Percentiles rank a stretch among this genome's conserved stretches.
Evolutionary conservation across 2,888 invertebrate species (phyloP).

Genomic region (Cynaeus angustus): DNA sequence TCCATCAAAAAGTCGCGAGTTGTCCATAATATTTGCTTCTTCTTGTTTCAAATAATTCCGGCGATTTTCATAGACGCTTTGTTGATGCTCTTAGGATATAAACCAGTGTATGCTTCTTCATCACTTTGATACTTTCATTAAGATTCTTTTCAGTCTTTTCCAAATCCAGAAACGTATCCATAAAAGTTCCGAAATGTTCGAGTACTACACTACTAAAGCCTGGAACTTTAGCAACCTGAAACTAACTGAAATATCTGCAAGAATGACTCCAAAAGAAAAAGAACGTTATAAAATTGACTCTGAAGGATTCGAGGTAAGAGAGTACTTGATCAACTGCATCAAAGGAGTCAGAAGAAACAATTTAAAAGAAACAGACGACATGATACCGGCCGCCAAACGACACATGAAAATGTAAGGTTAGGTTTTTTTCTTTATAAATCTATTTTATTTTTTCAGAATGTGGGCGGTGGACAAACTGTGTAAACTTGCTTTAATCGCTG

Average conservation of each 20-base stretch:
- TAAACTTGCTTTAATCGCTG: conserved; percentile 79
- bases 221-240: conserved; percentile 89
- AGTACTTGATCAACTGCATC: conserved; percentile 88
- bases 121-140: neutral
- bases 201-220: conserved; percentile 92
- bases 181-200: conserved; percentile 90
- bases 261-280: conserved; percentile 79
- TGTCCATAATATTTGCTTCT: conserved; percentile 85
- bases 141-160: conserved; percentile 77
- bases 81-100: conserved; percentile 86
- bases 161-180: conserved; percentile 87
- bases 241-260: conserved; percentile 73
- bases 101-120: conserved; percentile 83
- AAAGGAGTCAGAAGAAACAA: conserved; percentile 85
- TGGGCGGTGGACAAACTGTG: conserved; percentile 82
- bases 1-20: conserved; percentile 87
- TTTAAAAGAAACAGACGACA: conserved; percentile 87
- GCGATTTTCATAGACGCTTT: conserved; percentile 89
- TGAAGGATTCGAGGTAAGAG: conserved; percentile 81
- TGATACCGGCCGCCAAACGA: conserved; percentile 84
- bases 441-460: neutral
- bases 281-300: conserved; percentile 81
- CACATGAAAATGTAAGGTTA: conserved; percentile 84
- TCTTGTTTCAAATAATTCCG: conserved; percentile 93
- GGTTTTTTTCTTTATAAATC: neutral